Conservation (phyloP, 2,888 invertebrate genomes). For the Ophion ventricosus region DNA sequence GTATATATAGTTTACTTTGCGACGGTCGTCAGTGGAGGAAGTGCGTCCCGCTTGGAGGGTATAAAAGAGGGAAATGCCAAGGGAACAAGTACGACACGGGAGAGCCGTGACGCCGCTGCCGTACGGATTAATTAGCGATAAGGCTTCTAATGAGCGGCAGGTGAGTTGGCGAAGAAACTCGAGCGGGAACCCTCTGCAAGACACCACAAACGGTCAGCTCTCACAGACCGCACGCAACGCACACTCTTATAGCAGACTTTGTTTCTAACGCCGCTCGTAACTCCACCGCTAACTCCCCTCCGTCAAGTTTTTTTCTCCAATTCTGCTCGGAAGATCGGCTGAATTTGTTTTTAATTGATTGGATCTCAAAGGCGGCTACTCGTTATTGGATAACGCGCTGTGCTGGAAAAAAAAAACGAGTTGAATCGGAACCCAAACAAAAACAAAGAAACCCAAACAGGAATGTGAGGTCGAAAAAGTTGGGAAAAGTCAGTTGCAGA, state of each 20-base stretch:
- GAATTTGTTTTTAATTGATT: conserved; percentile 15
- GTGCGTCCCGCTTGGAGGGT: conserved; percentile 58
- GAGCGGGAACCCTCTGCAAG: conserved; percentile 68
- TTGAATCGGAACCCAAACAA: not conserved
- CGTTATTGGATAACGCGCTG: not conserved
- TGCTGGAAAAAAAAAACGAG: not conserved
- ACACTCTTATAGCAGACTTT: conserved; percentile 55
- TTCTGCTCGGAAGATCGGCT: not conserved
- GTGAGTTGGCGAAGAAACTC: conserved; percentile 77
- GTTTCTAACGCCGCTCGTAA: not conserved
- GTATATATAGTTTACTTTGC: conserved; percentile 25
- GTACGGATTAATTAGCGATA: conserved; percentile 83
- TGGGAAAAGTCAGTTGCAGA: too few relatives aligned
- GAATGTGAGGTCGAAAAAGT: too few relatives aligned
- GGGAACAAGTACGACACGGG: conserved; percentile 79
- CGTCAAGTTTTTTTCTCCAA: not conserved
- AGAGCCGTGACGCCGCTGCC: conserved; percentile 81
- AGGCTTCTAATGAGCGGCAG: conserved; percentile 83
- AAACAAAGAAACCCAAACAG: not conserved
- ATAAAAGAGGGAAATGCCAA: conserved; percentile 70
- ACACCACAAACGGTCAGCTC: conserved; percentile 55
- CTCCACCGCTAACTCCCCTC: not conserved
- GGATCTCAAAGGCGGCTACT: not conserved
- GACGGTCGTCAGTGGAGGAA: conserved; percentile 65
- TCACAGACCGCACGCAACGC: conserved; percentile 64